phyloP scores from a whole-genome alignment of 2,797 vertebrate genomes.

The Onychomys leucogaster region DNA sequence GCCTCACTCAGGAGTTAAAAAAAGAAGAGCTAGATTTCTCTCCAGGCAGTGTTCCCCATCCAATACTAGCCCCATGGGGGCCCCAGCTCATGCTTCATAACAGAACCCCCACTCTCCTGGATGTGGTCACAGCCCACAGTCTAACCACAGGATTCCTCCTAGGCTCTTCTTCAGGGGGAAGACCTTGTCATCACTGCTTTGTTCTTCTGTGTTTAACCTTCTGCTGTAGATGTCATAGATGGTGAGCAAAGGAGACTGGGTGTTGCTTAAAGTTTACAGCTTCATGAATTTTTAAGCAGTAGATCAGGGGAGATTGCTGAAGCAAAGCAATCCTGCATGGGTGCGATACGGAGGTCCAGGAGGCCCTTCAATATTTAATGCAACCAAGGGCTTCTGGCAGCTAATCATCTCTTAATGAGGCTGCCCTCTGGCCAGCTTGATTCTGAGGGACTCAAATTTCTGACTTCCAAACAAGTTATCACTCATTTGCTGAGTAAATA shows the following conservation, averaged over 20 bases:
- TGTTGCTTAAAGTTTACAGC: constrained; percentile 75
- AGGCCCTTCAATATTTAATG: constrained; percentile 91
- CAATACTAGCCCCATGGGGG: not conserved
- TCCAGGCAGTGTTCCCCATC: not conserved
- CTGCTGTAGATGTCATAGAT: constrained; percentile 49
- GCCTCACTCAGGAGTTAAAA: not conserved
- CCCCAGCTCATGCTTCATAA: not conserved
- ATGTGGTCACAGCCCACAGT: not conserved
- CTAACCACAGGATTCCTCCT: constrained; percentile 67
- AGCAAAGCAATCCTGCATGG: constrained; percentile 70
- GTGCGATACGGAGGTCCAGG: constrained; percentile 81
- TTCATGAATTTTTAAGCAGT: constrained; percentile 86
- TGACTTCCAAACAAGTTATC: constrained; percentile 81
- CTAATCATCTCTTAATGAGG: constrained; percentile 86
- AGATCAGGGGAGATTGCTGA: constrained; percentile 77
- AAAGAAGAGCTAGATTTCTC: not conserved
- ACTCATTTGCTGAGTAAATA: constrained; percentile 77
- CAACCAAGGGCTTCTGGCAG: constrained; percentile 86
- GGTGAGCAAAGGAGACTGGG: constrained; percentile 65
- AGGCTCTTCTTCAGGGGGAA: not conserved
- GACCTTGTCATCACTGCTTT: constrained; percentile 27
- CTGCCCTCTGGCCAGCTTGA: constrained; percentile 80
- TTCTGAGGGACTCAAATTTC: constrained; percentile 80
- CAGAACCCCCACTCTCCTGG: constrained; percentile 41
- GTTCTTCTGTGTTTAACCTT: constrained; percentile 61